Evolutionary conservation across 2,888 invertebrate species (phyloP).

Genomic region (Campaea margaritaria): DNA sequence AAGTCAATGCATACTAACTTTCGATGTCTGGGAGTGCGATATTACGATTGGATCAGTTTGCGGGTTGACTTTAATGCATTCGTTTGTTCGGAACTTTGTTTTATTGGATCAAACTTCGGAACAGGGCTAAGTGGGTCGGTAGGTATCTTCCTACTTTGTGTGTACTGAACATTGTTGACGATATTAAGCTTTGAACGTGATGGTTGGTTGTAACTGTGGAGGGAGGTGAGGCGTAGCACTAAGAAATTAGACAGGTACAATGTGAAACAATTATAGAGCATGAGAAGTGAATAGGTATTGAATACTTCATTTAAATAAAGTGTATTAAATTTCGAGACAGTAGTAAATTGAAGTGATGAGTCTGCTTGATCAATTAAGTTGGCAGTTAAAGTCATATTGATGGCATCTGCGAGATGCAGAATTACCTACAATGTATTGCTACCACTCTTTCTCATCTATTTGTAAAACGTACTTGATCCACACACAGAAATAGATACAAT

Average conservation of each 20-base stretch:
- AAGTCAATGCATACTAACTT: slow-evolving; percentile 86
- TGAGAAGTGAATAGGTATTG: too few species aligned
- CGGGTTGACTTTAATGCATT: slow-evolving; percentile 82
- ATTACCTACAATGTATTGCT: too few species aligned
- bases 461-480: too few species aligned
- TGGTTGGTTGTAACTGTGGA: slow-evolving; percentile 13
- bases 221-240: not conserved
- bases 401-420: slow-evolving; percentile 15
- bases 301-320: too few species aligned
- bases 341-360: slow-evolving; percentile 13
- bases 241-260: not conserved
- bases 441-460: too few species aligned
- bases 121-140: slow-evolving; percentile 66
- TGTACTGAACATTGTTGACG: slow-evolving; percentile 34
- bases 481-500: too few species aligned
- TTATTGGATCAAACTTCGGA: slow-evolving; percentile 78
- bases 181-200: slow-evolving; percentile 33
- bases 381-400: slow-evolving; percentile 27
- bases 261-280: too few species aligned
- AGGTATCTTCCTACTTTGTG: slow-evolving; percentile 59
- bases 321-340: too few species aligned
- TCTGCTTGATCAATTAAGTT: slow-evolving; percentile 22
- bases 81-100: slow-evolving; percentile 83
- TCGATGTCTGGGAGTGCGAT: slow-evolving; percentile 83
- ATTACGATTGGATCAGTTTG: slow-evolving; percentile 84